These are phyloP conservation scores for Nysson spinosus DNA, from an alignment of 2,888 invertebrate genomes.

Conservation along the genomic window DNA sequence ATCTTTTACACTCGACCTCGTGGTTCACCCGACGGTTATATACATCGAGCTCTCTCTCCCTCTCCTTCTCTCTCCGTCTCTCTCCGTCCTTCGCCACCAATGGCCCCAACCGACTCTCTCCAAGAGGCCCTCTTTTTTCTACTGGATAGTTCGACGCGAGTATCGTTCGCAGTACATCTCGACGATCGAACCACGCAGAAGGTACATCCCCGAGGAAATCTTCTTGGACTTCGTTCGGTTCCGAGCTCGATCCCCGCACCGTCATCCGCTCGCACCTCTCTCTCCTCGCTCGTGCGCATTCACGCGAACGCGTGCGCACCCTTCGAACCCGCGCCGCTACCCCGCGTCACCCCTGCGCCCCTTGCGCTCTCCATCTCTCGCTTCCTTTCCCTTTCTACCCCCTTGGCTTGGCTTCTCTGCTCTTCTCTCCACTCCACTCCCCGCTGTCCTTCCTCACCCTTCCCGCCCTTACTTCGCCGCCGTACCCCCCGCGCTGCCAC, in stretches of 20 bases:
- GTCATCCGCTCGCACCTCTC: conserved; percentile 8
- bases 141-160: not conserved
- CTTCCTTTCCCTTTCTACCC: not conserved
- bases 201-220: conserved; percentile 28
- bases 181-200: conserved; percentile 18
- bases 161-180: not conserved
- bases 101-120: no score
- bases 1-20: conserved; percentile 1
- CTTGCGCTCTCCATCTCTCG: not conserved
- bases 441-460: no score
- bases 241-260: conserved; percentile 31
- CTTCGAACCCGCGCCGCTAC: conserved; percentile 38
- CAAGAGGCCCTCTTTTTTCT: no score
- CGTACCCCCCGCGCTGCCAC: no score
- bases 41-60: not conserved
- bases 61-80: conserved; percentile 5
- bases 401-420: conserved; percentile 3
- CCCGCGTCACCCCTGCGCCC: not conserved
- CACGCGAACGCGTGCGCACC: conserved; percentile 56
- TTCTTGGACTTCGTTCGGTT: conserved; percentile 47
- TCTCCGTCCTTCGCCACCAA: not conserved
- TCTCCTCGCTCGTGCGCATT: conserved; percentile 32
- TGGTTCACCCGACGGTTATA: not conserved
- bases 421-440: not conserved
- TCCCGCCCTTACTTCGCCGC: no score